Conservation (phyloP, 2,113 vertebrate species). For the Scomber japonicus region DNA sequence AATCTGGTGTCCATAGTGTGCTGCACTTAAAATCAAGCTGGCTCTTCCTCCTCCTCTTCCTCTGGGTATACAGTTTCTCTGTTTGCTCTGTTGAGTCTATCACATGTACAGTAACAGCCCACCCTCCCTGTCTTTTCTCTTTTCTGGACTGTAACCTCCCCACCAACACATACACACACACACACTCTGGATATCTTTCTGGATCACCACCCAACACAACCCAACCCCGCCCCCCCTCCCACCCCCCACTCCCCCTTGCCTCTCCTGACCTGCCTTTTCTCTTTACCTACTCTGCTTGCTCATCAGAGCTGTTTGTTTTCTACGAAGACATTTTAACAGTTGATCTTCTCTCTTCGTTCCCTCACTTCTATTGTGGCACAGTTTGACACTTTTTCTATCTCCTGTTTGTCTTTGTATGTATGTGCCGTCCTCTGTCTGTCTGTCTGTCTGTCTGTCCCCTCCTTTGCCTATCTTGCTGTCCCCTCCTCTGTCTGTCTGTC, state of each 20-base stretch:
- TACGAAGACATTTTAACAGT: slow-evolving; percentile 31
- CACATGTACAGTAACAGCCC: slow-evolving; percentile 26
- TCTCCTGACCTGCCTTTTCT: slow-evolving; percentile 26
- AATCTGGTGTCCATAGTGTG: slow-evolving; percentile 50
- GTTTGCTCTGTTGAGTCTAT: neutral
- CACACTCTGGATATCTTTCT: slow-evolving; percentile 4
- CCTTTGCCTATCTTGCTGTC: too few species aligned
- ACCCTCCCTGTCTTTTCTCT: slow-evolving; percentile 2
- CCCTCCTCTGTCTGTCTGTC: neutral
- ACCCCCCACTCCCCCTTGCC: slow-evolving; percentile 9
- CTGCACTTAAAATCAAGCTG: neutral
- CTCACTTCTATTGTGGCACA: neutral
- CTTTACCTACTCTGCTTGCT: slow-evolving; percentile 5
- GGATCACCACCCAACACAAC: neutral
- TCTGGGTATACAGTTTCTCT: slow-evolving; percentile 7
- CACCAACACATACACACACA: neutral
- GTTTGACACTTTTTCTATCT: neutral
- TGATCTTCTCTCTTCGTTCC: neutral
- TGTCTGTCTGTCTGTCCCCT: slow-evolving; percentile 9
- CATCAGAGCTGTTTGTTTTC: slow-evolving; percentile 10
- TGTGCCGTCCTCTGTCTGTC: slow-evolving; percentile 3
- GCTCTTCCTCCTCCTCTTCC: neutral
- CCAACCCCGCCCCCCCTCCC: slow-evolving; percentile 13
- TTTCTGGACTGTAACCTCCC: neutral
- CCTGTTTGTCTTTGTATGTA: slow-evolving; percentile 16